Evolutionary conservation across 2,797 vertebrate species (phyloP).

Genomic region (Masticophis lateralis): DNA sequence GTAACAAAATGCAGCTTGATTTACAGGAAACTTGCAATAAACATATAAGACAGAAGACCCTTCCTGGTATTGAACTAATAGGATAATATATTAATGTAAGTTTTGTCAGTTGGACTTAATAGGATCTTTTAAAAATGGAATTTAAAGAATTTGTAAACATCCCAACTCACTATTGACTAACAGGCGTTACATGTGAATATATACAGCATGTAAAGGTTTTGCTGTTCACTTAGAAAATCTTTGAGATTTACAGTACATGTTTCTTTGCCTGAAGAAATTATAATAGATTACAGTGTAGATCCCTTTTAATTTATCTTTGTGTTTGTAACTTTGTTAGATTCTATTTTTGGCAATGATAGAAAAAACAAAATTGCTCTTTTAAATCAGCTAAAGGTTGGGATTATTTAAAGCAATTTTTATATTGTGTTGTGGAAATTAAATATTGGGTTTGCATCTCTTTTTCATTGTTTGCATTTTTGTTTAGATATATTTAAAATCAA

Average conservation of each 20-base stretch:
- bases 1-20: conserved; percentile 14
- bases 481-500: background rate
- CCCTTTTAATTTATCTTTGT: background rate
- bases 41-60: background rate
- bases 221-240: background rate
- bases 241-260: background rate
- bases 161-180: background rate
- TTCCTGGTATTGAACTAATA: background rate
- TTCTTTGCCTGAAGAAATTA: background rate
- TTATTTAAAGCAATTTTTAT: conserved; percentile 30
- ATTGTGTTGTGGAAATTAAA: conserved; percentile 6
- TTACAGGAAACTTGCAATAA: background rate
- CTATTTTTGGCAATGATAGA: conserved; percentile 39
- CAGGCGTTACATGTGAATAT: background rate
- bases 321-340: conserved; percentile 36
- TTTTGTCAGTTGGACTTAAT: background rate
- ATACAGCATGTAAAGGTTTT: background rate
- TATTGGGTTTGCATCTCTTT: conserved; percentile 25
- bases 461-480: background rate
- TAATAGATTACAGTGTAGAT: background rate
- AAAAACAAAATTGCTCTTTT: conserved; percentile 43
- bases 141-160: background rate
- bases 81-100: background rate
- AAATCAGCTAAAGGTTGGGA: background rate
- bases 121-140: background rate